Conservation (phyloP, 2,113 vertebrate species). For the Lichenostomus cassidix region DNA sequence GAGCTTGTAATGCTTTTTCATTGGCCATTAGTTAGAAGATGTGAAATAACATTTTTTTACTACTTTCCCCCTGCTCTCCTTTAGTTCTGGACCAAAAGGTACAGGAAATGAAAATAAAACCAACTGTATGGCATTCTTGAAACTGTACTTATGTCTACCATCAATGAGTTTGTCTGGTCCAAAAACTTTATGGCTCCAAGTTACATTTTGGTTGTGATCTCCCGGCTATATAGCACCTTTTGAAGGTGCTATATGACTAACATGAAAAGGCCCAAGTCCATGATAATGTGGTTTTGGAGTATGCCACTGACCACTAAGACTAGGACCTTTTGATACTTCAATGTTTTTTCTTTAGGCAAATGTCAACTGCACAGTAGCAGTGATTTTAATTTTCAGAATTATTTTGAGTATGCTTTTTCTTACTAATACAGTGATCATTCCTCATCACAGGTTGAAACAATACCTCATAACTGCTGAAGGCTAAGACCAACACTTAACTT, state of each 20-base stretch:
- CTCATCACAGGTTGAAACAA: constrained; percentile 14
- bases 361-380: background rate
- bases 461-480: constrained; percentile 54
- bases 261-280: background rate
- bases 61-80: background rate
- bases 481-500: constrained; percentile 7
- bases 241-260: background rate
- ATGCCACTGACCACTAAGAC: background rate
- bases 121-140: background rate
- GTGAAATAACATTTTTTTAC: background rate
- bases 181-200: background rate
- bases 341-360: constrained; percentile 10
- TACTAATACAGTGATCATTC: constrained; percentile 8
- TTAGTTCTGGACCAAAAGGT: background rate
- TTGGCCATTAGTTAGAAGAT: background rate
- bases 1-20: background rate
- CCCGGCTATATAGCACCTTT: background rate
- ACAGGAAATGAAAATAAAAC: background rate
- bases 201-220: background rate
- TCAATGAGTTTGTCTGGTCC: background rate
- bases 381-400: background rate
- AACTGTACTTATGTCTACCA: background rate
- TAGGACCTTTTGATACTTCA: background rate
- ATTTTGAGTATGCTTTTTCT: constrained; percentile 3
- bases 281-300: background rate